Percentiles rank a stretch among this genome's conserved stretches.
These are phyloP conservation scores for Sebastolobus altivelis DNA, from an alignment of 2,797 vertebrate genomes.

Conservation along the genomic window DNA sequence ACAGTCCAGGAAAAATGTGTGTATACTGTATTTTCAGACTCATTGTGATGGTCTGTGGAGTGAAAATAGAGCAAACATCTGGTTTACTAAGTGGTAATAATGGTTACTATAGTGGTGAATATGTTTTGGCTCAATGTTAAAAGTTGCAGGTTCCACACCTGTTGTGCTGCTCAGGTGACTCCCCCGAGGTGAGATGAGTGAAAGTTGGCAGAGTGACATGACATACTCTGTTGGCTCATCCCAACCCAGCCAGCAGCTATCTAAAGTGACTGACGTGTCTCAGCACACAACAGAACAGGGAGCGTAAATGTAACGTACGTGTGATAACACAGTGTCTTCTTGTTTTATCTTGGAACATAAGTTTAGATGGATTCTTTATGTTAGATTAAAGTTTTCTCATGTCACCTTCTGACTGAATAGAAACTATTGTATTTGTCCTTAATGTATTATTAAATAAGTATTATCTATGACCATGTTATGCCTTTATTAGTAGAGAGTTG, in stretches of 20 bases:
- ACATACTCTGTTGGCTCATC: slow-evolving; percentile 28
- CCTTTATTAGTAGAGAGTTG: neutral
- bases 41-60: neutral
- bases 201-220: slow-evolving; percentile 60
- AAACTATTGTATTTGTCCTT: too few species aligned
- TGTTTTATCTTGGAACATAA: slow-evolving; percentile 2
- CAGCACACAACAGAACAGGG: neutral
- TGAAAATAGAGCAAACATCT: neutral
- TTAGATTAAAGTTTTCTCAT: neutral
- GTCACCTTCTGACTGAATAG: neutral
- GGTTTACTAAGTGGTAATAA: neutral
- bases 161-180: slow-evolving; percentile 59
- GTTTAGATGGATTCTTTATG: neutral
- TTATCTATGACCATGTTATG: neutral
- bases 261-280: slow-evolving; percentile 35
- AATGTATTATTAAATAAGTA: neutral
- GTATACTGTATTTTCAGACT: slow-evolving; percentile 1
- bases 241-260: slow-evolving; percentile 35
- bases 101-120: slow-evolving; percentile 1
- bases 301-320: neutral
- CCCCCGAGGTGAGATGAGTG: slow-evolving; percentile 59
- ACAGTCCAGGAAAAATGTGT: slow-evolving; percentile 1
- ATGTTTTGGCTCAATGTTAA: slow-evolving; percentile 4
- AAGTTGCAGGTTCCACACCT: slow-evolving; percentile 60
- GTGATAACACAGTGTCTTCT: neutral